phyloP scores from a whole-genome alignment of 2,797 vertebrate species.

The Onychomys leucogaster region DNA sequence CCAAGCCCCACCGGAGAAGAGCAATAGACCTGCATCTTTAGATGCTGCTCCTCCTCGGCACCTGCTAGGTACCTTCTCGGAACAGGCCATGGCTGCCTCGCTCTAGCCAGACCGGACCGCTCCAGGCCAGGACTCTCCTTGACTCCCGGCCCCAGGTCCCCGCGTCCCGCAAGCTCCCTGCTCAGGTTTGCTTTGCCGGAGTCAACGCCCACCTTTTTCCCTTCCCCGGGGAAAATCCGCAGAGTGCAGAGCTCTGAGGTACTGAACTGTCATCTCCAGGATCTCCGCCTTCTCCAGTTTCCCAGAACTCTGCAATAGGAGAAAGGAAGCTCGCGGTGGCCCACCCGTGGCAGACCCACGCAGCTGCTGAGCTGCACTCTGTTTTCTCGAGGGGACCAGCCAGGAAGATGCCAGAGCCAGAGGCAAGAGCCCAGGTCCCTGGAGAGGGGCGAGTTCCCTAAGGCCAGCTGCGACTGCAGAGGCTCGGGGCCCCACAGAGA shows the following conservation, averaged over 20 bases:
- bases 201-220: conserved; percentile 93
- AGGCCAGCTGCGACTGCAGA: background rate
- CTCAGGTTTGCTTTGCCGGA: background rate
- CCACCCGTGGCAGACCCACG: background rate
- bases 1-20: background rate
- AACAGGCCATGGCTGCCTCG: too few relatives aligned
- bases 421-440: background rate
- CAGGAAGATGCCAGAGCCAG: background rate
- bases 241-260: conserved; percentile 95
- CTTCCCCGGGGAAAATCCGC: conserved; percentile 96
- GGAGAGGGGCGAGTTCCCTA: accelerated
- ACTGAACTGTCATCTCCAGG: conserved; percentile 99
- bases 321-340: background rate
- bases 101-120: too few relatives aligned
- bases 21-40: background rate
- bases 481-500: accelerated
- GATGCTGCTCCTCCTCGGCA: background rate
- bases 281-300: conserved; percentile 99
- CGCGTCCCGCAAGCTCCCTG: background rate
- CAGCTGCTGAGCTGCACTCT: accelerated
- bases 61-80: background rate
- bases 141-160: background rate
- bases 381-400: background rate
- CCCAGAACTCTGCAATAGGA: conserved; percentile 92
- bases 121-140: accelerated